Evolutionary conservation across 2,888 invertebrate genomes (phyloP).

Genomic region (Spodoptera picta): DNA sequence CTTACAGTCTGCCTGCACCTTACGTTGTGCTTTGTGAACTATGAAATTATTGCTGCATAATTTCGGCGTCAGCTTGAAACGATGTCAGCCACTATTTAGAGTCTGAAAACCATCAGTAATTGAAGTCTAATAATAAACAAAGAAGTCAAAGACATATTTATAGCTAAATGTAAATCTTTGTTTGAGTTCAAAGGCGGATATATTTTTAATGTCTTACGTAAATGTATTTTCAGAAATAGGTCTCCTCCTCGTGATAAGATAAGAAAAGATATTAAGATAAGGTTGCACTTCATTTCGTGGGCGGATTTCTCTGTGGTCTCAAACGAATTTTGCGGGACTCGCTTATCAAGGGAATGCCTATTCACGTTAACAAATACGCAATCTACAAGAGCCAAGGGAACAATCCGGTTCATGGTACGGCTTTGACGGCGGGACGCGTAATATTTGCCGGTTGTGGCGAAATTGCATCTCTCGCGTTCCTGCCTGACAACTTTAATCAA

Average conservation of each 20-base stretch:
- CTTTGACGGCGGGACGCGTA: conserved; percentile 51
- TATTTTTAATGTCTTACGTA: conserved; percentile 18
- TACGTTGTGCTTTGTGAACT: conserved; percentile 67
- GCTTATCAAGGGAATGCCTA: conserved; percentile 45
- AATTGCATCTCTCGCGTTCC: conserved; percentile 77
- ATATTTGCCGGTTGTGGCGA: conserved; percentile 64
- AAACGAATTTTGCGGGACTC: conserved; percentile 39
- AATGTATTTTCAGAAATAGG: conserved; percentile 29
- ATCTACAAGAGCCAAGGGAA: conserved; percentile 49
- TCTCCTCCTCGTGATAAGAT: conserved; percentile 34
- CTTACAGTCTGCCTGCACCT: conserved; percentile 61
- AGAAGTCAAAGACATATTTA: neutral
- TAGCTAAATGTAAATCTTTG: neutral
- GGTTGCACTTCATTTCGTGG: conserved; percentile 40
- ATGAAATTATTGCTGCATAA: conserved; percentile 69
- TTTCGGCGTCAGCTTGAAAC: conserved; percentile 58
- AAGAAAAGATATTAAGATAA: conserved; percentile 48
- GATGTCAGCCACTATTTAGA: conserved; percentile 58
- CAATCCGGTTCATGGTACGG: conserved; percentile 39
- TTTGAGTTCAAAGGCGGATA: neutral
- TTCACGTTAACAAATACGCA: conserved; percentile 54
- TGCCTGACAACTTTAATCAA: conserved; percentile 84
- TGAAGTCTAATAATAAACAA: conserved; percentile 17
- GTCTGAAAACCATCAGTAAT: conserved; percentile 45
- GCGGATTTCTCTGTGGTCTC: conserved; percentile 27